phyloP scores from a whole-genome alignment of 2,797 vertebrate species.

The Dryobates pubescens region DNA sequence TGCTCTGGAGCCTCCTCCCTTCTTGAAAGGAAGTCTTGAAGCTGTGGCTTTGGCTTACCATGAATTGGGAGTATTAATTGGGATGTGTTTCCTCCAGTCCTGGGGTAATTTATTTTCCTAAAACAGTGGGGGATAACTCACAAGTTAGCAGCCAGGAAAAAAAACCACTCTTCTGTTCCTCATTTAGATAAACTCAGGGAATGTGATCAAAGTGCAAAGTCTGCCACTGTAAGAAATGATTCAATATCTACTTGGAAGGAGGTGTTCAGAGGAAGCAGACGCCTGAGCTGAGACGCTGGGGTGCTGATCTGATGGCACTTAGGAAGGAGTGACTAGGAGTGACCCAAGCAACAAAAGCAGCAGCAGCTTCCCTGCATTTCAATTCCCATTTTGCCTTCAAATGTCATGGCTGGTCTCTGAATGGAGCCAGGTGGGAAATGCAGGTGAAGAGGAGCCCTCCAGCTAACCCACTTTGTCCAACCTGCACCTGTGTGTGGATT shows the following conservation, averaged over 20 bases:
- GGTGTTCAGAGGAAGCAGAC: slow-evolving; percentile 28
- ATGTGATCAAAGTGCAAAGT: slow-evolving; percentile 47
- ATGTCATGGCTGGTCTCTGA: slow-evolving; percentile 38
- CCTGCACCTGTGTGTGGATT: slow-evolving; percentile 80
- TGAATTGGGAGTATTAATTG: slow-evolving; percentile 32
- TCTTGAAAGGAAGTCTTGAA: neutral
- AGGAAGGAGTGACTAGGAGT: slow-evolving; percentile 32
- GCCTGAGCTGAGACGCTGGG: slow-evolving; percentile 32
- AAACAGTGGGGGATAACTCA: neutral
- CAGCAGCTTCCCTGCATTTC: slow-evolving; percentile 48
- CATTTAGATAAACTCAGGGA: slow-evolving; percentile 10
- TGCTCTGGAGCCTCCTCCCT: neutral
- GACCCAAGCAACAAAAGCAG: slow-evolving; percentile 15
- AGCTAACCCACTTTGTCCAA: neutral
- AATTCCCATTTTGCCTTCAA: slow-evolving; percentile 44
- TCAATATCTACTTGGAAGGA: slow-evolving; percentile 35
- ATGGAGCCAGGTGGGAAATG: slow-evolving; percentile 62
- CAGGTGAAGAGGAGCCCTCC: slow-evolving; percentile 55
- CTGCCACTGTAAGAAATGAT: slow-evolving; percentile 63
- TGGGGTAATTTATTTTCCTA: slow-evolving; percentile 30
- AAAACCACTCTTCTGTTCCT: neutral
- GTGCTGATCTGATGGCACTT: slow-evolving; percentile 40
- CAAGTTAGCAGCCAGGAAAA: neutral
- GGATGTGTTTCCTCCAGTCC: neutral
- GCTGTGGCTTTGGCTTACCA: neutral